Evolutionary conservation across 2,888 invertebrate species (phyloP).

Genomic region (Noctua comes): DNA sequence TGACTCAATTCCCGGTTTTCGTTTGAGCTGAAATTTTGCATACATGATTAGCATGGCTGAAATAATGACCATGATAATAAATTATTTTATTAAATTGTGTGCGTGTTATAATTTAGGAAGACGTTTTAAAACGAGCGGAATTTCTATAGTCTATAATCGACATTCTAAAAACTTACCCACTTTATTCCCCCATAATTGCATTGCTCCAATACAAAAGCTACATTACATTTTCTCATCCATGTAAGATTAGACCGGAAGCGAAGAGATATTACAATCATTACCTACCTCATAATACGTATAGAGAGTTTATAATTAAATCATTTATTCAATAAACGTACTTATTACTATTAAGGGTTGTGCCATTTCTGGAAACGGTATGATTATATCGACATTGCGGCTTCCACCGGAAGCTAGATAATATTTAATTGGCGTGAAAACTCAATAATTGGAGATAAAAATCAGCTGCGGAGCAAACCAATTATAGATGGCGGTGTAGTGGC

Average conservation of each 20-base stretch:
- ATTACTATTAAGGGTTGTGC: slow-evolving; percentile 60
- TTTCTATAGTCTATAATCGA: neutral
- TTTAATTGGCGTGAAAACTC: slow-evolving; percentile 90
- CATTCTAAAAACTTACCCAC: neutral
- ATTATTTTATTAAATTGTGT: no score
- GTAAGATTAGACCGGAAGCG: slow-evolving; percentile 42
- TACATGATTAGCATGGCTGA: no score
- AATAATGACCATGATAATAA: no score
- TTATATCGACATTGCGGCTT: slow-evolving; percentile 80
- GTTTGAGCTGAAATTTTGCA: no score
- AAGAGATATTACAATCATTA: slow-evolving; percentile 26
- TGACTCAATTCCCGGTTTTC: no score
- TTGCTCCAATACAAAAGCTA: slow-evolving; percentile 9
- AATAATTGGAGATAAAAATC: slow-evolving; percentile 90
- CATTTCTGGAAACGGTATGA: slow-evolving; percentile 74
- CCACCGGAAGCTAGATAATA: slow-evolving; percentile 87
- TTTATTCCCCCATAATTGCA: neutral
- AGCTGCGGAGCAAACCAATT: slow-evolving; percentile 86
- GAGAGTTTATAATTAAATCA: slow-evolving; percentile 64
- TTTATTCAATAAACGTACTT: slow-evolving; percentile 68
- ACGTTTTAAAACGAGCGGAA: neutral
- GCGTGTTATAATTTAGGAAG: neutral
- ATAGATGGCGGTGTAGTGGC: slow-evolving; percentile 83
- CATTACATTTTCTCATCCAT: neutral
- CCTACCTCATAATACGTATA: slow-evolving; percentile 33